A percentile compares a stretch with the other conserved stretches of the same genome.
Evolutionary conservation across 2,113 vertebrate genomes (phyloP).

Genomic region (Nesogale talazaci): DNA sequence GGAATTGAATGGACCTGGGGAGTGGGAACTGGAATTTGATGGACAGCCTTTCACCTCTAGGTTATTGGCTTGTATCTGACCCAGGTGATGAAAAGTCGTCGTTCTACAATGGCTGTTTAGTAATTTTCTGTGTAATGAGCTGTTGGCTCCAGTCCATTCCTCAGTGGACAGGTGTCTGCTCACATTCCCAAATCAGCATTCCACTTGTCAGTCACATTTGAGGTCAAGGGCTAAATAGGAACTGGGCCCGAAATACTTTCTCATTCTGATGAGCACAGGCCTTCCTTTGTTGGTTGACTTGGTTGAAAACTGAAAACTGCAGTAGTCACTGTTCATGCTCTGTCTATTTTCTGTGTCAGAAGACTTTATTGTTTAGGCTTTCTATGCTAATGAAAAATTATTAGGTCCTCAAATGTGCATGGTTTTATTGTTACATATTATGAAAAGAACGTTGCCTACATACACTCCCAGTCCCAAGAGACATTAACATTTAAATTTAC

Average conservation of each 20-base stretch:
- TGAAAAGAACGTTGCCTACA: slow-evolving; percentile 55
- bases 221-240: slow-evolving; percentile 80
- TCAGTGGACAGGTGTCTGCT: slow-evolving; percentile 80
- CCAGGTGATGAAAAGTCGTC: slow-evolving; percentile 83
- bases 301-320: slow-evolving; percentile 64
- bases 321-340: slow-evolving; percentile 57
- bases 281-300: slow-evolving; percentile 78
- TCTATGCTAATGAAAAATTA: slow-evolving; percentile 65
- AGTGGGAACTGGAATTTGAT: slow-evolving; percentile 81
- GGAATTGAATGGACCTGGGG: slow-evolving; percentile 78
- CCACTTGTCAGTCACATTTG: slow-evolving; percentile 80
- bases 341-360: slow-evolving; percentile 54
- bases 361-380: slow-evolving; percentile 58
- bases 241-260: slow-evolving; percentile 70
- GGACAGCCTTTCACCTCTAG: slow-evolving; percentile 83
- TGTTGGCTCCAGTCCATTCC: slow-evolving; percentile 78
- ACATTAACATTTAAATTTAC: slow-evolving; percentile 63
- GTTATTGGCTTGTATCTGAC: slow-evolving; percentile 83
- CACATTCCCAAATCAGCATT: slow-evolving; percentile 72
- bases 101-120: slow-evolving; percentile 77
- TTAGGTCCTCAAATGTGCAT: slow-evolving; percentile 32
- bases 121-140: slow-evolving; percentile 80
- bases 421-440: slow-evolving; percentile 51
- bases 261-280: slow-evolving; percentile 74
- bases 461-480: background rate